Base-by-base conservation (phyloP, 2,797 vertebrate genomes). In the Phrynocephalus forsythii region DNA sequence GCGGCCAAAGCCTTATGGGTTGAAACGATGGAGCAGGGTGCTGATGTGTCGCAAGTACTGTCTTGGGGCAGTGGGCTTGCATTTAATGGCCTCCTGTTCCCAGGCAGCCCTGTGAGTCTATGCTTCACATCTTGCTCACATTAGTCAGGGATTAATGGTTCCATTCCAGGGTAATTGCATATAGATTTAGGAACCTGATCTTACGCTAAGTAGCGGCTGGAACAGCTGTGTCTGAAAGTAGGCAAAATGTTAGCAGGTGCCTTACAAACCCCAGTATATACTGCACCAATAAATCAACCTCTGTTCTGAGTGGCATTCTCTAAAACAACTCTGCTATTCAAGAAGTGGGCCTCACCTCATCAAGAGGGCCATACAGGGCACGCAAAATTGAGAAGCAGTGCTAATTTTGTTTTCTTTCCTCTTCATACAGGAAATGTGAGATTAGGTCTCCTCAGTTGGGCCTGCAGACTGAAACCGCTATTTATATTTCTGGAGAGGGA, bases 111-210 rank as follows among this genome's bases (percentile, higher is more conserved):
- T 75, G 44, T 6, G 33, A 76, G 48, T 18, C 83, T 76, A 68
- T 30, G 78, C 56, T 88, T 76, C 87, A 77, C 87, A 88, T 88
- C 85, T 81, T 88, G 71, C 79, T 88, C 72, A 56, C 83, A 88
- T 88, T 88, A 88, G 87, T 85, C 84, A 85, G 83, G 87, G 87
- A 88, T 88, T 88, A 88, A 88, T 85, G 71, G 83, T 81, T 82
- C 83, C 87, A 88, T 88, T 88, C 83, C 87, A 88, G 87, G 87
- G 85, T 88, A 88, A 85, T 85, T 88, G 87, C 83, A 82, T 88
- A 88, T 88, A 85, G 87, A 88, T 88, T 88, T 88, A 85, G 83
- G 87, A 88, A 88, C 87, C 71, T 88, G 87, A 88, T 85, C 87
- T 85, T 88, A 81, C 71, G 44, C 83, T 88, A 88, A 88, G 83